A percentile compares a stretch with the other conserved stretches of the same genome.
These are phyloP conservation scores for Drosophila burlai DNA, from an alignment of 1,140 invertebrate species.

Conservation along the genomic window DNA sequence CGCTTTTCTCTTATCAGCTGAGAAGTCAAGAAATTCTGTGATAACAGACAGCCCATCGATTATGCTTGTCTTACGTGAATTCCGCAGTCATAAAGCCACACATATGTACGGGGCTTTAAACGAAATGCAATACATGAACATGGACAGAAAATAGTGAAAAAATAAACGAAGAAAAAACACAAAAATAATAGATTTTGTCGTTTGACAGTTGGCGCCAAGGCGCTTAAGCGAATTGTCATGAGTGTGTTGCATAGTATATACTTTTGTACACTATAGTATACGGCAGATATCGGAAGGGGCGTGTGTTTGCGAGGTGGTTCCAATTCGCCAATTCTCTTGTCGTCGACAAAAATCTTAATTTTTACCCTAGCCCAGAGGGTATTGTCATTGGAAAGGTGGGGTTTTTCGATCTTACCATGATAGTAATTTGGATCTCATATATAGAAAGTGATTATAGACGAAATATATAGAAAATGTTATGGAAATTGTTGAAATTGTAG, in stretches of 20 bases:
- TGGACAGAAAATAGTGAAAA: slow-evolving; percentile 5
- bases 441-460: not conserved
- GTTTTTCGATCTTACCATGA: not conserved
- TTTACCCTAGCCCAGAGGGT: not conserved
- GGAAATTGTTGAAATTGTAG: too few relatives aligned
- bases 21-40: slow-evolving; percentile 16
- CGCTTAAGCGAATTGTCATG: slow-evolving; percentile 55
- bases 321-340: slow-evolving; percentile 47
- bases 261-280: slow-evolving; percentile 1
- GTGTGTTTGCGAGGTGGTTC: slow-evolving; percentile 29
- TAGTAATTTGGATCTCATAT: not conserved
- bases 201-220: slow-evolving; percentile 58
- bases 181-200: slow-evolving; percentile 51
- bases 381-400: not conserved
- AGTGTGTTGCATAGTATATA: not conserved
- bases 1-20: slow-evolving; percentile 30
- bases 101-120: slow-evolving; percentile 34
- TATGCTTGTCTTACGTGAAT: slow-evolving; percentile 63
- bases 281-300: slow-evolving; percentile 28
- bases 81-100: slow-evolving; percentile 24
- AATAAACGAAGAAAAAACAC: slow-evolving; percentile 5
- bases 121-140: slow-evolving; percentile 22
- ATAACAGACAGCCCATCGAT: slow-evolving; percentile 51
- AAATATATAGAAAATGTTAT: too few relatives aligned
- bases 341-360: slow-evolving; percentile 3